A percentile compares a stretch with the other conserved stretches of the same genome.
Conservation (phyloP, 2,888 invertebrate genomes). For the Galeruca laticollis region DNA sequence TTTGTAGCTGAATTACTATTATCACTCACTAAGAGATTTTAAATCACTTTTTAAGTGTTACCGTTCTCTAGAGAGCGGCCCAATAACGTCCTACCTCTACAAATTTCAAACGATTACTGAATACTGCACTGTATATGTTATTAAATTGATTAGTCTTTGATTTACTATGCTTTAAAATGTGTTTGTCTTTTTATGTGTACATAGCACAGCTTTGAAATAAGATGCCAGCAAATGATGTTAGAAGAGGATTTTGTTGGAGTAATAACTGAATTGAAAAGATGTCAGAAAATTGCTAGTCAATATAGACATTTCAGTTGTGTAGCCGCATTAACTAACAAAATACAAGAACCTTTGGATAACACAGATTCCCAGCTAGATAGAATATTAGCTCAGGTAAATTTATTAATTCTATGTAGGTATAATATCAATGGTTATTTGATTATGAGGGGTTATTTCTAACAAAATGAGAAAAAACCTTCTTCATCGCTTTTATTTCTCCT, state of each 20-base stretch:
- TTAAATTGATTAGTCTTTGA: no score
- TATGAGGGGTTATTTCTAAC: no score
- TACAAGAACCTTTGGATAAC: slow-evolving; percentile 91
- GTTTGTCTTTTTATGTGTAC: neutral
- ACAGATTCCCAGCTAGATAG: slow-evolving; percentile 92
- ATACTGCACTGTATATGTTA: no score
- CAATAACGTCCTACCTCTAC: no score
- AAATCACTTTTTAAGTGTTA: no score
- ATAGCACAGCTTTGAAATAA: slow-evolving; percentile 85
- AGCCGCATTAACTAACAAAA: slow-evolving; percentile 84
- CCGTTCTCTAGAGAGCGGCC: no score
- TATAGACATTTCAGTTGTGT: slow-evolving; percentile 94
- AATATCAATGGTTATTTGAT: slow-evolving; percentile 6
- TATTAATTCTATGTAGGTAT: neutral
- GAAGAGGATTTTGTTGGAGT: slow-evolving; percentile 91
- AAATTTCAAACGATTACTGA: no score
- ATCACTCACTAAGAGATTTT: no score
- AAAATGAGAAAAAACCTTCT: no score
- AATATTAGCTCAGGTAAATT: slow-evolving; percentile 80
- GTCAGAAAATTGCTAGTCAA: slow-evolving; percentile 85
- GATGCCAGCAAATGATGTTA: slow-evolving; percentile 83
- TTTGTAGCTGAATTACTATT: no score
- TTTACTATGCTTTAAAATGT: no score
- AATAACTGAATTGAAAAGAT: slow-evolving; percentile 89
- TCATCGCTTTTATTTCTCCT: neutral